phyloP scores from a whole-genome alignment of 2,113 vertebrate species.

The Oceanites oceanicus region DNA sequence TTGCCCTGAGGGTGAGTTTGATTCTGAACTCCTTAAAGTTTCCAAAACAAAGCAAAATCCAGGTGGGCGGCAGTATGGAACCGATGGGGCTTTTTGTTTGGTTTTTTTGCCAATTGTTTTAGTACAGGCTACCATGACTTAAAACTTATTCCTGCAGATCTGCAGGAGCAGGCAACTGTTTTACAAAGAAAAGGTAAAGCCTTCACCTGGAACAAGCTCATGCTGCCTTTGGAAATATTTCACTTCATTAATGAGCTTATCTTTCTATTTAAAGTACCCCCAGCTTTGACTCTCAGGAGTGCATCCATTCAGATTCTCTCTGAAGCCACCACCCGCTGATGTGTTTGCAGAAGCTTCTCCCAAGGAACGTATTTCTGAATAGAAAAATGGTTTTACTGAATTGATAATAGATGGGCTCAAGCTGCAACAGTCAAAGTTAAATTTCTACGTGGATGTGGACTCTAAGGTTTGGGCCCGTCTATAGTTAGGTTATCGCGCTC shows the following conservation, averaged over 20 bases:
- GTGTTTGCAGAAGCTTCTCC: not conserved
- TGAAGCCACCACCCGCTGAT: not conserved
- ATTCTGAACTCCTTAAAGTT: not conserved
- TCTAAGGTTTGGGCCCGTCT: not conserved
- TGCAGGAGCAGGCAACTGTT: not conserved
- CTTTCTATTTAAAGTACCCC: not conserved
- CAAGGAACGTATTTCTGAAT: not conserved
- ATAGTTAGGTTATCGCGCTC: not conserved
- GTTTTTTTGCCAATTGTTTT: not conserved
- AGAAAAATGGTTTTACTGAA: not conserved
- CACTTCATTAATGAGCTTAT: not conserved
- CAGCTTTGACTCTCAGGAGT: not conserved
- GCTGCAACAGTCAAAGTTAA: not conserved
- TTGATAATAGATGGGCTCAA: not conserved
- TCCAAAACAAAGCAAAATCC: not conserved
- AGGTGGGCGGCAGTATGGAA: not conserved
- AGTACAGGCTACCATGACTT: not conserved
- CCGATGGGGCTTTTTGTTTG: not conserved
- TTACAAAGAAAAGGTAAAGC: not conserved
- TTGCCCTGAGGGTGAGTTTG: not conserved
- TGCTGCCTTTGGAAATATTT: not conserved
- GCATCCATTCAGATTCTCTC: not conserved
- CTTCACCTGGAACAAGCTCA: not conserved
- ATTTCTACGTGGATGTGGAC: not conserved
- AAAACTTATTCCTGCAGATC: not conserved